These are phyloP conservation scores for Myrmecobius fasciatus DNA, from an alignment of 2,113 vertebrate genomes.

Conservation along the genomic window DNA sequence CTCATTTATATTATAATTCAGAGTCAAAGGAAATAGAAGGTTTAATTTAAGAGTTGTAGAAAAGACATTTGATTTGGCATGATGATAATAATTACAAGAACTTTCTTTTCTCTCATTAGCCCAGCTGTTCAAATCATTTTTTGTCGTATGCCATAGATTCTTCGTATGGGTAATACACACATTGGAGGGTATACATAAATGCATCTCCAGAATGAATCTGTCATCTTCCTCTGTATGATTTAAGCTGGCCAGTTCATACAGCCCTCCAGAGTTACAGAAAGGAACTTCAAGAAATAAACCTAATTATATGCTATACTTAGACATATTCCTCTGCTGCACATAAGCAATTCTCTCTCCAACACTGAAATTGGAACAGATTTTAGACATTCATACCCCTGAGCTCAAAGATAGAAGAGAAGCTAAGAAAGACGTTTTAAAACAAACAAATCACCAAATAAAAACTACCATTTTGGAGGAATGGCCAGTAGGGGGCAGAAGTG, in stretches of 20 bases:
- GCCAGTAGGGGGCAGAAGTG: background rate
- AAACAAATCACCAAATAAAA: background rate
- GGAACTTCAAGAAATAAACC: conserved; percentile 6
- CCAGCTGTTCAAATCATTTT: background rate
- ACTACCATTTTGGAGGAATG: background rate
- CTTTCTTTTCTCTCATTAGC: background rate
- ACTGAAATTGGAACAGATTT: background rate
- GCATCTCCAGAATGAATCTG: background rate
- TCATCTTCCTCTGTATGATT: background rate
- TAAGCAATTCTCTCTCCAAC: background rate
- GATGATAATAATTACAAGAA: conserved; percentile 2
- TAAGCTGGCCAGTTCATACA: background rate
- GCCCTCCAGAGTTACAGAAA: background rate
- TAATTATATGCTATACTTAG: background rate
- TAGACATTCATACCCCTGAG: conserved; percentile 1
- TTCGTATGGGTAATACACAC: background rate
- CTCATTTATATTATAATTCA: conserved; percentile 12
- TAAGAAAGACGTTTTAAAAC: conserved; percentile 19
- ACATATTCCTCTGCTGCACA: background rate
- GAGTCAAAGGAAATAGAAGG: background rate
- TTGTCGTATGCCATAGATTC: background rate
- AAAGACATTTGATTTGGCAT: background rate
- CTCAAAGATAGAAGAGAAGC: background rate
- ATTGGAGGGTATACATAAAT: background rate
- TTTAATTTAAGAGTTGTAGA: background rate